These are phyloP conservation scores for Caenorhabditis becei DNA, from an alignment of 2,888 invertebrate genomes.

Conservation along the genomic window DNA sequence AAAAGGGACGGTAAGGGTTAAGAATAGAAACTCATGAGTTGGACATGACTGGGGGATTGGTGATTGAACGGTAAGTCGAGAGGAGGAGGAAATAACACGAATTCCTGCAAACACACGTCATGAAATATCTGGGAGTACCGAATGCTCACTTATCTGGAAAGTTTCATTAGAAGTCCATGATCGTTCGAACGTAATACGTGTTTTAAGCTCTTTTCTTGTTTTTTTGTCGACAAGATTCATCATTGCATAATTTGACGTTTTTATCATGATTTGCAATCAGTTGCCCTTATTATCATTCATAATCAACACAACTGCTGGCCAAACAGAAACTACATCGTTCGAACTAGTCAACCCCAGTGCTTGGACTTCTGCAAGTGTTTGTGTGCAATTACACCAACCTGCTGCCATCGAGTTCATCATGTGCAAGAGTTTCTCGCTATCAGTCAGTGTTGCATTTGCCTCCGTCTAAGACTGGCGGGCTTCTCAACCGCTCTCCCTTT, in stretches of 20 bases:
- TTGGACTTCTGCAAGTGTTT: not conserved
- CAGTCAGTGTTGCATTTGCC: constrained; percentile 9
- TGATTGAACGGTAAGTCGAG: constrained; percentile 28
- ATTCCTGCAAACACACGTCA: not conserved
- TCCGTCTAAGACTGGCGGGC: constrained; percentile 5
- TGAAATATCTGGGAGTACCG: not conserved
- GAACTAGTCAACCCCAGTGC: too few relatives aligned
- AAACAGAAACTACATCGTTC: too few relatives aligned
- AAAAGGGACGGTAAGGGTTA: not conserved
- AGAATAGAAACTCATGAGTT: constrained; percentile 33
- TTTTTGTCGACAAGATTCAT: too few relatives aligned
- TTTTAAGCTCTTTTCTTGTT: too few relatives aligned
- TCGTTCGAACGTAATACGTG: too few relatives aligned
- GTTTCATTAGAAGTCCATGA: too few relatives aligned
- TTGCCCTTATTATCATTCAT: too few relatives aligned
- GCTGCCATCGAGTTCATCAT: not conserved
- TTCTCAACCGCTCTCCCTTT: constrained; percentile 10
- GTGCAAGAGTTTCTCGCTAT: constrained; percentile 22
- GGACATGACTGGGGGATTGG: constrained; percentile 13
- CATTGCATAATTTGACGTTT: too few relatives aligned
- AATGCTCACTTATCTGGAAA: too few relatives aligned
- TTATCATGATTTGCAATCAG: too few relatives aligned
- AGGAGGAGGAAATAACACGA: not conserved
- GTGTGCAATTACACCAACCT: not conserved
- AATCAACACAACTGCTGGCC: too few relatives aligned